Evolutionary conservation across 2,797 vertebrate genomes (phyloP), one percentile per base, ranked within the genome.

Genomic region (Chelon labrosus): DNA sequence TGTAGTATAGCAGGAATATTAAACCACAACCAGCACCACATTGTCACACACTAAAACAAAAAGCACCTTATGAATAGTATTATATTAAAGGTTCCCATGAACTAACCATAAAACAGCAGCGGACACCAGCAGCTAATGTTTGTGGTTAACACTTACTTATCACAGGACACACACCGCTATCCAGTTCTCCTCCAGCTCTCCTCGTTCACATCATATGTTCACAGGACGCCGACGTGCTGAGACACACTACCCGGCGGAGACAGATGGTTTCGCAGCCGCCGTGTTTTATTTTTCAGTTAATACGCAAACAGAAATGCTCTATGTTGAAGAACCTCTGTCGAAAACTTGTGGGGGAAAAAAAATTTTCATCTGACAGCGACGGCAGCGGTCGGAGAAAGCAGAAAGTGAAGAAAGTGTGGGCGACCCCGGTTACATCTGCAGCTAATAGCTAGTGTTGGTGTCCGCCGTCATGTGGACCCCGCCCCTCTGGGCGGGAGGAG

Each of bases 401-500:
- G 52, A 68, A 59, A 75, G 7, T 52, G 39, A 42, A 25, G 16
- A 10, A 42, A 53, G 70, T 55, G 44, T 1, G 58, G 6, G 42
- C 44, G 25, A 17, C 7, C 31, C 31, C 31, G 13, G 54, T 27
- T 10, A 10, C 50, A 47, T 74, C 77, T 54, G 77, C 53, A 25
- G 70, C 5, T 66, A 31, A 50, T 55, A 12, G 68, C 55, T 31
- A 16, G 5, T 46, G 75, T 53, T 53, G 72, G 50, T 59, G 75
- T 54, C 38, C 31, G 60, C 78, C 73, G 54, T 75, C 82, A 65
- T 70, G 81, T 65, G 65, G 53, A 73, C 81, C 84, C 90, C 88
- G 88, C 88, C 90, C 84, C 83, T 86, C 65, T 10, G 39, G 57
- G 27, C 74, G 66, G 78, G 59, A 82, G 82, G 80, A 85, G 81